These are phyloP conservation scores for Formica selysi DNA, from an alignment of 1,140 invertebrate genomes.

Conservation along the genomic window DNA sequence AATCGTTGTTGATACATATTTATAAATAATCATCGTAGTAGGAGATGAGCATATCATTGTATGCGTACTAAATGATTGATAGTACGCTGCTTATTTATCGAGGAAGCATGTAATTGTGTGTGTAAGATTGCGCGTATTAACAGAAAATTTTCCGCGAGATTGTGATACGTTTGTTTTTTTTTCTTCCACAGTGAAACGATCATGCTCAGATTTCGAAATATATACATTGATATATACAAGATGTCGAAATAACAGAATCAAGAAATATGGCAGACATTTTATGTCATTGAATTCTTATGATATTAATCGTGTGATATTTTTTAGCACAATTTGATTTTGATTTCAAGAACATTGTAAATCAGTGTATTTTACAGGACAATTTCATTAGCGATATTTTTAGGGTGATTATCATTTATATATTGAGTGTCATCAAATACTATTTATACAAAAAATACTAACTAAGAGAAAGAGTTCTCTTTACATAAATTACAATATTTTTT, in stretches of 20 bases:
- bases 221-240: not conserved
- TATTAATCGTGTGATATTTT: not conserved
- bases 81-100: conserved; percentile 54
- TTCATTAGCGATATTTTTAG: not conserved
- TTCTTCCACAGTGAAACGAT: not conserved
- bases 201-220: not conserved
- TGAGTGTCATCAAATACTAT: not conserved
- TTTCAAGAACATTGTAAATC: not conserved
- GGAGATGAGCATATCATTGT: not conserved
- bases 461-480: not conserved
- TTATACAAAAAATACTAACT: not conserved
- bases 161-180: conserved; percentile 28
- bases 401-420: not conserved
- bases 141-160: conserved; percentile 37
- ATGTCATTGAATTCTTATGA: not conserved
- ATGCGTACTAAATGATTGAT: conserved; percentile 37
- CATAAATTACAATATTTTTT: not conserved
- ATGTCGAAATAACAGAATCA: conserved; percentile 1
- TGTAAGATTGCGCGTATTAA: not conserved
- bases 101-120: not conserved
- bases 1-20: conserved; percentile 67
- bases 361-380: not conserved
- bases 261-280: conserved; percentile 4
- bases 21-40: conserved; percentile 62
- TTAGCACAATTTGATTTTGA: not conserved